phyloP scores from a whole-genome alignment of 2,797 vertebrate genomes.

The Anabacerthia variegaticeps region DNA sequence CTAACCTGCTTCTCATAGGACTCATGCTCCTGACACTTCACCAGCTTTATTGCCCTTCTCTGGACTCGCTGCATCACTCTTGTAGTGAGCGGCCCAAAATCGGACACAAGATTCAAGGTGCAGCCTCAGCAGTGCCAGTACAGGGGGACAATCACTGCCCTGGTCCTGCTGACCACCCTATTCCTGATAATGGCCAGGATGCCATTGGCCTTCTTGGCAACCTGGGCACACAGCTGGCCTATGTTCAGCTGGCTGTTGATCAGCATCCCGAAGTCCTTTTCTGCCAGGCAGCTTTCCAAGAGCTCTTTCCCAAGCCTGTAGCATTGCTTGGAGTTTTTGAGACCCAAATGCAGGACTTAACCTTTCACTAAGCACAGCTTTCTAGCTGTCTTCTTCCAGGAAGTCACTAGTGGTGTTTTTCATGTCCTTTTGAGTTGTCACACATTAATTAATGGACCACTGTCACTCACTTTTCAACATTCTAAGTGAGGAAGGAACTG shows the following conservation, averaged over 20 bases:
- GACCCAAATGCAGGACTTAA: not conserved
- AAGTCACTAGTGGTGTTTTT: not conserved
- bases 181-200: not conserved
- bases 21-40: not conserved
- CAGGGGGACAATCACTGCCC: not conserved
- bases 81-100: not conserved
- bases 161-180: not conserved
- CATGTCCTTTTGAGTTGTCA: not conserved
- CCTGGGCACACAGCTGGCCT: accelerated
- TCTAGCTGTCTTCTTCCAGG: not conserved
- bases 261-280: not conserved
- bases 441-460: not conserved
- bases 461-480: not conserved
- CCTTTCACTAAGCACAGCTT: not conserved
- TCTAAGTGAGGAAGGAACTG: not conserved
- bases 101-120: accelerated
- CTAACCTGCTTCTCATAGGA: not conserved
- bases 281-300: not conserved
- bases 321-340: not conserved
- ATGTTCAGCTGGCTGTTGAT: not conserved
- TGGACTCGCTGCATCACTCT: accelerated
- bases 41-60: accelerated
- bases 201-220: not conserved
- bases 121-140: accelerated
- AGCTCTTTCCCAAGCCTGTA: not conserved